These are phyloP conservation scores for Drepana falcataria DNA, from an alignment of 2,888 invertebrate species.

Conservation along the genomic window DNA sequence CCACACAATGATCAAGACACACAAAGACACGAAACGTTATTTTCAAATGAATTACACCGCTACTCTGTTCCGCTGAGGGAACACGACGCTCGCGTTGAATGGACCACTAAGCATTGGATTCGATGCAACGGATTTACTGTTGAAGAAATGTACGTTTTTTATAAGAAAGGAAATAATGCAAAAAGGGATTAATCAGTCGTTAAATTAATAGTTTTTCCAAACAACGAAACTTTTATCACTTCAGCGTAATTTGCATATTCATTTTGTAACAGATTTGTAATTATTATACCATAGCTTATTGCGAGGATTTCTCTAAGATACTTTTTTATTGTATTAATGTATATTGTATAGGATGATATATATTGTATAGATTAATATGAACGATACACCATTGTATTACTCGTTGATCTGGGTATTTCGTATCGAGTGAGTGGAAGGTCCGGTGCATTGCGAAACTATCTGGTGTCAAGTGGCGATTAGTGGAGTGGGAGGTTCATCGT, in stretches of 20 bases:
- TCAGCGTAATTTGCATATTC: no score
- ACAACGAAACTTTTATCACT: no score
- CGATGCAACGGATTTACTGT: no score
- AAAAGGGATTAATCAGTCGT: no score
- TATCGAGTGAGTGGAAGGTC: slow-evolving; percentile 68
- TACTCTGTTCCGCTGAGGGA: not conserved
- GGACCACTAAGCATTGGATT: no score
- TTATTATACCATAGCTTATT: no score
- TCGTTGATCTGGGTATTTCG: slow-evolving; percentile 52
- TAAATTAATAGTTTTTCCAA: no score
- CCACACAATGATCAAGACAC: not conserved
- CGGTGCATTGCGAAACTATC: slow-evolving; percentile 59
- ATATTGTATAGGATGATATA: not conserved
- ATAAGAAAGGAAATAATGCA: no score
- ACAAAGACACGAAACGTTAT: not conserved
- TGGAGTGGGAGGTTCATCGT: slow-evolving; percentile 59
- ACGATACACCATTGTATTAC: slow-evolving; percentile 48
- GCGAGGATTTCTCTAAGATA: no score
- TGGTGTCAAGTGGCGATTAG: slow-evolving; percentile 71
- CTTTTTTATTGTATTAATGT: no score
- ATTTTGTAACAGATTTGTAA: no score
- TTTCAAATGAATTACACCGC: not conserved
- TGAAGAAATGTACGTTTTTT: no score
- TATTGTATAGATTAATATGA: slow-evolving; percentile 20
- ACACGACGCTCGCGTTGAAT: not conserved